Conservation (phyloP, 1,140 invertebrate genomes). For the Leptinotarsa texana region DNA sequence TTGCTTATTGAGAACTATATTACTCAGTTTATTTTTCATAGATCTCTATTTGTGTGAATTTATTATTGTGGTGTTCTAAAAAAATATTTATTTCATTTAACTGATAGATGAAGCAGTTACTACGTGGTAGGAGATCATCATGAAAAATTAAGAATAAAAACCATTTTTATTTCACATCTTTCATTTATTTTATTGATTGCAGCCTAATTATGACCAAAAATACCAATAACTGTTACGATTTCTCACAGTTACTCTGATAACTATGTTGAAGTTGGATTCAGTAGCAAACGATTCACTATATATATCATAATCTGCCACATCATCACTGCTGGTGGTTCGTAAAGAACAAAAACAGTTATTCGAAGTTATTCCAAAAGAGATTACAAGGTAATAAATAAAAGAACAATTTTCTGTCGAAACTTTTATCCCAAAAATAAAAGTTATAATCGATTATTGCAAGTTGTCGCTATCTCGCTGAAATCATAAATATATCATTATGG, state of each 20-base stretch:
- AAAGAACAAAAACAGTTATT: conserved; percentile 25
- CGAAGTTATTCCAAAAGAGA: conserved; percentile 20
- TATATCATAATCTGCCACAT: conserved; percentile 16
- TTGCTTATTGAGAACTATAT: no score
- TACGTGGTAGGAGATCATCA: background rate
- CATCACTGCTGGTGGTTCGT: conserved; percentile 4
- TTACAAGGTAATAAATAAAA: conserved; percentile 30
- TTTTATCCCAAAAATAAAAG: conserved; percentile 23
- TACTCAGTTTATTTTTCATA: no score
- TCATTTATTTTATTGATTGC: no score
- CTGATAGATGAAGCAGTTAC: no score
- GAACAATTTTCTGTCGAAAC: conserved; percentile 28
- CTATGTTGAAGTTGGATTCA: background rate
- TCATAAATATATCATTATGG: conserved; percentile 19
- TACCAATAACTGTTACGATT: background rate
- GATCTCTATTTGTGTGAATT: no score
- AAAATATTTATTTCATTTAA: no score
- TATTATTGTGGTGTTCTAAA: no score
- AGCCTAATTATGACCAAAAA: background rate
- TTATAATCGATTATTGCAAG: conserved; percentile 21
- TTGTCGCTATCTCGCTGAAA: conserved; percentile 7
- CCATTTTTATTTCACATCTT: no score
- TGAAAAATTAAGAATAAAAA: background rate
- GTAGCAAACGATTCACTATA: background rate
- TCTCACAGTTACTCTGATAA: background rate